Conservation (phyloP, 2,797 vertebrate species). For the Schizopygopsis malacanthus region DNA sequence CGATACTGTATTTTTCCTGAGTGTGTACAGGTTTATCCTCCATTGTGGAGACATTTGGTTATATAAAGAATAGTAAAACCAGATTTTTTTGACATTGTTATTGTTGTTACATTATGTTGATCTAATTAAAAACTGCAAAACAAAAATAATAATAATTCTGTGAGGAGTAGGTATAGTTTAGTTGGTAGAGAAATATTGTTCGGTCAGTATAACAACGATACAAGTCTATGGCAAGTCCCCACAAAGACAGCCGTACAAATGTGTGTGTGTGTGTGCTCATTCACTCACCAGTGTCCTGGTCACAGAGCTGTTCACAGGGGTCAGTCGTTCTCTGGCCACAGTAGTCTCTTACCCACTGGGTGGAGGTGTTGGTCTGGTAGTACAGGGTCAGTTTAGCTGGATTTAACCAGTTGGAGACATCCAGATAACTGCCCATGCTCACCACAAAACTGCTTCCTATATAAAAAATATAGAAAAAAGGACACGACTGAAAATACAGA, state of each 20-base stretch:
- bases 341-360: constrained; percentile 93
- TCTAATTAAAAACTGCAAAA: neutral
- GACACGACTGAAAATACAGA: no score
- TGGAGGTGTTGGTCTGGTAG: constrained; percentile 94
- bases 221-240: neutral
- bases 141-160: neutral
- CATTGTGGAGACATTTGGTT: neutral
- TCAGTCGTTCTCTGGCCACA: constrained; percentile 94
- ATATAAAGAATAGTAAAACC: neutral
- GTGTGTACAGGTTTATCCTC: constrained; percentile 4
- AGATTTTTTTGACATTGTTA: no score
- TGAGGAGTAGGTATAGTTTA: neutral
- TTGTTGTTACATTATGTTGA: neutral
- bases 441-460: constrained; percentile 98
- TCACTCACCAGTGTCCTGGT: constrained; percentile 92
- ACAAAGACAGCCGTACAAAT: no score
- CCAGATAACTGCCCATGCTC: constrained; percentile 94
- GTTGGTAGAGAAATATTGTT: neutral
- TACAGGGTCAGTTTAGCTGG: constrained; percentile 94
- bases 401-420: constrained; percentile 97
- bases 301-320: constrained; percentile 95
- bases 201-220: neutral
- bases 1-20: neutral
- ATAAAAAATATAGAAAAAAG: neutral
- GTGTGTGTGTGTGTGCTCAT: neutral